A percentile compares a stretch with the other conserved stretches of the same genome.
phyloP scores from a whole-genome alignment of 2,797 vertebrate genomes.

The Darevskia mixta region DNA sequence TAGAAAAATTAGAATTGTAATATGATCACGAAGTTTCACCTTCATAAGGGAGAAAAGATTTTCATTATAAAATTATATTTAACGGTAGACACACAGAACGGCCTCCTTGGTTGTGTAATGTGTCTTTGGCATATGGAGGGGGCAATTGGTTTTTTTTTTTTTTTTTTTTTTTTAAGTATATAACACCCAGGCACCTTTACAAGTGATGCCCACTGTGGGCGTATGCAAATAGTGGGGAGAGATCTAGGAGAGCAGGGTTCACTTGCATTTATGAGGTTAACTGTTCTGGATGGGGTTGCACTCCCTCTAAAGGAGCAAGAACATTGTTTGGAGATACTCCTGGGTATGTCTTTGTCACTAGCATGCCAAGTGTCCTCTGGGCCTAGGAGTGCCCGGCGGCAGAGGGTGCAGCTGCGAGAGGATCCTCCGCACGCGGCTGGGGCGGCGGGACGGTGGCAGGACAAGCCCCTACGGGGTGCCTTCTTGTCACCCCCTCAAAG shows the following conservation, averaged over 20 bases:
- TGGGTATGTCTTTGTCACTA: too few relatives aligned
- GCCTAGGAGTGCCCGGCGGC: too few relatives aligned
- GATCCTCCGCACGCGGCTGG: too few relatives aligned
- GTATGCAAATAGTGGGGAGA: background rate
- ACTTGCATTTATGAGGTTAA: background rate
- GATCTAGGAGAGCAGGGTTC: background rate
- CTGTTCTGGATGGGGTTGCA: too few relatives aligned
- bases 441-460: too few relatives aligned
- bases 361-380: too few relatives aligned
- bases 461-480: too few relatives aligned
- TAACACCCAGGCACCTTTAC: background rate
- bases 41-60: conserved; percentile 79
- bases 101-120: conserved; percentile 42
- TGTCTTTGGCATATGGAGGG: conserved; percentile 7
- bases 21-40: conserved; percentile 81
- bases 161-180: too few relatives aligned
- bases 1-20: conserved; percentile 82
- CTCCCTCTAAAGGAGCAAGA: too few relatives aligned
- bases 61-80: conserved; percentile 80
- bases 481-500: too few relatives aligned
- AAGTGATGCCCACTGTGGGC: background rate
- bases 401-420: too few relatives aligned
- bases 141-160: background rate
- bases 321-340: too few relatives aligned
- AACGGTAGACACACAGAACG: conserved; percentile 66